These are phyloP conservation scores for Megalops atlanticus DNA, from an alignment of 2,113 vertebrate species.

Conservation along the genomic window DNA sequence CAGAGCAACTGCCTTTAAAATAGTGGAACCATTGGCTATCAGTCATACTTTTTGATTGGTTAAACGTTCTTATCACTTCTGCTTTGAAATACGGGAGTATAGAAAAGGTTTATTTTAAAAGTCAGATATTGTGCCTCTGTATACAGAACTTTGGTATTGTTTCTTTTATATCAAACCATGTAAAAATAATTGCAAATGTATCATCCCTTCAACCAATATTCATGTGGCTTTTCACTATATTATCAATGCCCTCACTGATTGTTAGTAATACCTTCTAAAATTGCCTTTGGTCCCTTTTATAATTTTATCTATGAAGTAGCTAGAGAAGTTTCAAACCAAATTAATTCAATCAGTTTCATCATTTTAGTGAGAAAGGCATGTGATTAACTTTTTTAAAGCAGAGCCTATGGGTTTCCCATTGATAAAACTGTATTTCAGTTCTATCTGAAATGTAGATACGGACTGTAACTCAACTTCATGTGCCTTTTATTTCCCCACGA, in stretches of 20 bases:
- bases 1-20: conserved; percentile 54
- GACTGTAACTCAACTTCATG: conserved; percentile 48
- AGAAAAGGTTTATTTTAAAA: conserved; percentile 47
- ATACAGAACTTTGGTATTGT: background rate
- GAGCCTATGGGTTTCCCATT: conserved; percentile 62
- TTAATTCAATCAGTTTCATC: conserved; percentile 75
- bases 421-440: conserved; percentile 40
- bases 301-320: conserved; percentile 57
- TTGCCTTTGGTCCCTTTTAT: conserved; percentile 43
- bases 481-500: conserved; percentile 38
- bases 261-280: conserved; percentile 35
- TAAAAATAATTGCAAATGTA: conserved; percentile 34
- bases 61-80: conserved; percentile 60
- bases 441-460: conserved; percentile 69
- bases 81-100: conserved; percentile 62
- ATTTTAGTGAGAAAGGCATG: conserved; percentile 60
- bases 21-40: conserved; percentile 61
- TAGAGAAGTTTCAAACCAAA: conserved; percentile 52
- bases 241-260: background rate
- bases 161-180: background rate
- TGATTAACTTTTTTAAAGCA: conserved; percentile 63
- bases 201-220: conserved; percentile 31
- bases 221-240: background rate
- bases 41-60: conserved; percentile 44
- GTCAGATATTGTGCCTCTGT: background rate